These are phyloP conservation scores for Tetraneura akinire DNA, from an alignment of 1,140 invertebrate species.

Conservation along the genomic window DNA sequence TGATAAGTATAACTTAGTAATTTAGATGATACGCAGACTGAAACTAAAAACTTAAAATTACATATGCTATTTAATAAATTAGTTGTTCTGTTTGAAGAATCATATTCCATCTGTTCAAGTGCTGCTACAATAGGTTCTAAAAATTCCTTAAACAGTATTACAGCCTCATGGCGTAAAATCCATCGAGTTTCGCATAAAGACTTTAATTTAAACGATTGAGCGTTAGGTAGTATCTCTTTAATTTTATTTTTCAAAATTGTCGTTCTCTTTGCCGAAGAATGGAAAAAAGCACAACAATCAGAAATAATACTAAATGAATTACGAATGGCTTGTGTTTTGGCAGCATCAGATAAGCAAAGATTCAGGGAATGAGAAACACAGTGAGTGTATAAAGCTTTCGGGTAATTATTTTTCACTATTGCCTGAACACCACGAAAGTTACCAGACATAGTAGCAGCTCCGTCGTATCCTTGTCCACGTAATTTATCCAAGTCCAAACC, in stretches of 20 bases:
- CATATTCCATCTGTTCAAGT: background rate
- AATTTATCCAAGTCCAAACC: constrained; percentile 28
- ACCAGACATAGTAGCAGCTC: constrained; percentile 57
- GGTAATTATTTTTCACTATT: background rate
- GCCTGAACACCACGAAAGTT: constrained; percentile 54
- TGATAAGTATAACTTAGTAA: constrained; percentile 23
- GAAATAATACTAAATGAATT: constrained; percentile 48
- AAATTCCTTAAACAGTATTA: constrained; percentile 4
- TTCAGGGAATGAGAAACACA: constrained; percentile 46
- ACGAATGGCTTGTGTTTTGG: constrained; percentile 37
- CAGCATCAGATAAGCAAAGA: constrained; percentile 37
- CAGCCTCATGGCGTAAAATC: background rate
- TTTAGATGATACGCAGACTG: background rate
- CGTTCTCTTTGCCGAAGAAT: constrained; percentile 4
- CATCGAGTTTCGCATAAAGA: constrained; percentile 10
- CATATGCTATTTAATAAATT: background rate
- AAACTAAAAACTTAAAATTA: constrained; percentile 5
- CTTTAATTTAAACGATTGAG: constrained; percentile 3
- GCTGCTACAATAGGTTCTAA: background rate
- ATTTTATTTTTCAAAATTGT: background rate
- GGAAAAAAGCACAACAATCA: constrained; percentile 25
- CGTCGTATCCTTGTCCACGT: constrained; percentile 56
- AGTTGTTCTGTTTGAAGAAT: constrained; percentile 16
- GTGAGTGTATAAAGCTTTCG: constrained; percentile 20
- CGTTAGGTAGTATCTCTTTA: background rate